Conservation (phyloP, 2,888 invertebrate genomes). For the Tenthredo mesomela region DNA sequence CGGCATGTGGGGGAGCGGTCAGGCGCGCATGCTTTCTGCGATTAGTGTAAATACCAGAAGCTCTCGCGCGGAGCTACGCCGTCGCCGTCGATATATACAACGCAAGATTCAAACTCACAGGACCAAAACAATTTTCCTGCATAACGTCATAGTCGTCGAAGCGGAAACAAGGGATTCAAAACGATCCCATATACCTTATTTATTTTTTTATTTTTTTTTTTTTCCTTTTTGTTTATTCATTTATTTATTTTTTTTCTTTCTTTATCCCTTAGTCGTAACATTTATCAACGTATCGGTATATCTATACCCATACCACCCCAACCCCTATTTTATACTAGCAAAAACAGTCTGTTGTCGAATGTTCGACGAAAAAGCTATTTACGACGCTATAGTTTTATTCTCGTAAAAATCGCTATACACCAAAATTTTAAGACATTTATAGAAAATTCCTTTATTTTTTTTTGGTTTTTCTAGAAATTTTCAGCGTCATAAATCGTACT, state of each 20-base stretch:
- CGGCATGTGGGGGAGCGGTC: conserved; percentile 54
- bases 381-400: not conserved
- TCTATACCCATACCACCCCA: not conserved
- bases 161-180: conserved; percentile 7
- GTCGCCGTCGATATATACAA: not conserved
- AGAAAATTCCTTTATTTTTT: not conserved
- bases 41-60: conserved; percentile 53
- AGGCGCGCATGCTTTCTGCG: conserved; percentile 60
- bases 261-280: conserved; percentile 7
- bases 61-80: not conserved
- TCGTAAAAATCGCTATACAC: not conserved
- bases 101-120: not conserved
- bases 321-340: not conserved
- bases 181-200: not conserved
- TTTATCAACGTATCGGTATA: not conserved
- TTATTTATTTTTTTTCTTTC: not conserved
- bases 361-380: not conserved
- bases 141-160: not conserved
- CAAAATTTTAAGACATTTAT: not conserved
- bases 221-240: too few species aligned
- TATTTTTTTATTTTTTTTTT: not conserved
- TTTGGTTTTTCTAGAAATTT: too few species aligned
- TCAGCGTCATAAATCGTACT: too few species aligned
- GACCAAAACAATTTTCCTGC: conserved; percentile 18
- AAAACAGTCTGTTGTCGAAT: conserved; percentile 4